phyloP scores from a whole-genome alignment of 35 echinoderm and acorn worm genomes.

The Strongylocentrotus purpuratus region DNA sequence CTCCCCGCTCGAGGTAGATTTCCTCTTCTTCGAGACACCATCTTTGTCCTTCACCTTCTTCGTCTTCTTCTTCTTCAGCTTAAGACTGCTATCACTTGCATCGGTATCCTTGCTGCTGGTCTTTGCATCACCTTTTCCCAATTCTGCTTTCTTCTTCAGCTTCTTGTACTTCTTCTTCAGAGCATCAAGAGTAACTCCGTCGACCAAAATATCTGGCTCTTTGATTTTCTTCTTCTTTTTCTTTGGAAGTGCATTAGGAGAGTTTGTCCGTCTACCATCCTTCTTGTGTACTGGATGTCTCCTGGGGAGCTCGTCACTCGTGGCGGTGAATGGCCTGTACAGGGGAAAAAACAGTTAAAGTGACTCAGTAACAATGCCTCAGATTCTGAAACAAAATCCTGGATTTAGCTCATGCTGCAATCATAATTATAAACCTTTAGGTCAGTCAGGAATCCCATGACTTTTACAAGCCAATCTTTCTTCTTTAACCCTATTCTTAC shows the following conservation, averaged over 20 bases:
- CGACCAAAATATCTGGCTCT: background rate
- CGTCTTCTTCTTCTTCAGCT: constrained; percentile 42
- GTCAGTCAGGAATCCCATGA: too few relatives aligned
- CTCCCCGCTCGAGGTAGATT: background rate
- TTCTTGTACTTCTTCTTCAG: constrained; percentile 44
- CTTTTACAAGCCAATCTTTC: too few relatives aligned
- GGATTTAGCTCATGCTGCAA: too few relatives aligned
- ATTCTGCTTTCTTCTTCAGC: background rate
- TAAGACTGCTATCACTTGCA: background rate
- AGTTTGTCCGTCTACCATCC: constrained; percentile 52
- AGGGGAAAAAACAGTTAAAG: too few relatives aligned
- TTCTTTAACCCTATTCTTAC: too few relatives aligned
- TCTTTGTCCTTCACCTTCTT: constrained; percentile 22
- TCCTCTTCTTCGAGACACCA: background rate
- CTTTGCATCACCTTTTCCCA: background rate
- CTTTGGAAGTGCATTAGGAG: constrained; percentile 27
- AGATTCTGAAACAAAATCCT: too few relatives aligned
- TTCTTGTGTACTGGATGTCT: constrained; percentile 62
- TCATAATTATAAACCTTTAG: too few relatives aligned
- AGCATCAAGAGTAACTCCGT: background rate
- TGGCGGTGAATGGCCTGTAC: constrained; percentile 15
- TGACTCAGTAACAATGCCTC: too few relatives aligned
- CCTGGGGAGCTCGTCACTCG: constrained; percentile 40
- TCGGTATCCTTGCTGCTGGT: background rate
- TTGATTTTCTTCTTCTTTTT: constrained; percentile 49